phyloP scores from a whole-genome alignment of 2,113 vertebrate genomes.

The Neotragus moschatus region DNA sequence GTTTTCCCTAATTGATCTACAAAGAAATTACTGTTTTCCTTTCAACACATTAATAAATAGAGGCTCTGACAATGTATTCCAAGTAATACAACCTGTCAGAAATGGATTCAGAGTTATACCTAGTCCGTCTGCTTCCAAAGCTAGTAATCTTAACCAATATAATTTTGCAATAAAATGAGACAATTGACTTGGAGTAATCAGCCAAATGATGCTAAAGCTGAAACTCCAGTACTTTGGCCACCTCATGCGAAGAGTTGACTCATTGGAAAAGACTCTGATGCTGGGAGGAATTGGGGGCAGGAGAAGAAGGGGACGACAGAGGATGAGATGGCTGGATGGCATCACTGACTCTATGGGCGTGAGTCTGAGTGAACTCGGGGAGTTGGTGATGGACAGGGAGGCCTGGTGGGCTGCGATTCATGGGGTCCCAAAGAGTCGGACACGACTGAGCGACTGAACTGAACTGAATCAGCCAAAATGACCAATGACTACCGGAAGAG shows the following conservation, averaged over 20 bases:
- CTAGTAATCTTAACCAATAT: neutral
- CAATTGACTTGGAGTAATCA: neutral
- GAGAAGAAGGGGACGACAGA: too few species aligned
- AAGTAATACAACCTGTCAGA: neutral
- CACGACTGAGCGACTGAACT: too few species aligned
- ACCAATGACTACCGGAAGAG: neutral
- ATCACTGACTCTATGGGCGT: too few species aligned
- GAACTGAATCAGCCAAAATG: neutral
- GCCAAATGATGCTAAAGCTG: neutral
- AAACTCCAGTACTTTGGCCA: too few species aligned
- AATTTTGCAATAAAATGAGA: neutral
- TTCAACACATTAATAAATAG: neutral
- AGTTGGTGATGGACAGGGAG: too few species aligned
- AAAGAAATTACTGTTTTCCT: neutral
- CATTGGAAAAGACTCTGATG: too few species aligned
- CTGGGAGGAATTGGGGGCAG: too few species aligned
- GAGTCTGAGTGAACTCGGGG: too few species aligned
- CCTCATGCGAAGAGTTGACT: too few species aligned
- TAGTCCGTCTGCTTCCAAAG: neutral
- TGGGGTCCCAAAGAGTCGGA: too few species aligned
- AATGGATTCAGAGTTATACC: neutral
- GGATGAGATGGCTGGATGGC: too few species aligned
- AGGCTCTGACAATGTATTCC: neutral
- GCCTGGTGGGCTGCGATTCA: rapidly evolving
- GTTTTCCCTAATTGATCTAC: neutral